Conservation (phyloP, 2,888 invertebrate species). For the Phorcus lineatus region DNA sequence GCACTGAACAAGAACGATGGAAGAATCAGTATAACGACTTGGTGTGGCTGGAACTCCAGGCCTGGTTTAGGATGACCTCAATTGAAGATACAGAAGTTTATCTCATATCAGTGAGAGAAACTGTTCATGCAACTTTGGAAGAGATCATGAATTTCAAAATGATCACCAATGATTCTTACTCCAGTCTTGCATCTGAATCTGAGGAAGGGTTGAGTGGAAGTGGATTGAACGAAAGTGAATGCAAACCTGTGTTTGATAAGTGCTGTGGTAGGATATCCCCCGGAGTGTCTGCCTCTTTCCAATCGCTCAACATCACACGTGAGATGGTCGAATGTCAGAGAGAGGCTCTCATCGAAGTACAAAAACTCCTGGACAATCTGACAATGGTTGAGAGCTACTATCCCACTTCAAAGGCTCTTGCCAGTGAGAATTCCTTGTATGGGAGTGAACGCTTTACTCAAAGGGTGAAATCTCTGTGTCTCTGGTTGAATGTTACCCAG, state of each 20-base stretch:
- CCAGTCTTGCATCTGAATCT: not conserved
- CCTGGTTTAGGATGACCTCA: conserved; percentile 80
- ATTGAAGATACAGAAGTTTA: conserved; percentile 87
- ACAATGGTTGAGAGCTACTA: conserved; percentile 88
- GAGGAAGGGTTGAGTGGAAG: not conserved
- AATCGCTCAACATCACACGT: conserved; percentile 52
- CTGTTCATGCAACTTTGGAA: conserved; percentile 83
- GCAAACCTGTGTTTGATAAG: not conserved
- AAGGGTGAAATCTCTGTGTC: conserved; percentile 87
- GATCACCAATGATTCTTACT: conserved; percentile 30
- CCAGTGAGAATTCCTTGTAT: conserved; percentile 83
- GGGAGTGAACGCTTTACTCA: conserved; percentile 81
- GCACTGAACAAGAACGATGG: conserved; percentile 90
- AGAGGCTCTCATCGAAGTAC: conserved; percentile 85
- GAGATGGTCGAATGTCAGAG: conserved; percentile 82
- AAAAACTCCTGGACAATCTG: conserved; percentile 83
- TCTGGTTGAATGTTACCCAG: conserved; percentile 93
- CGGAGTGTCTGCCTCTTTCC: conserved; percentile 50
- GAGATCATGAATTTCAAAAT: conserved; percentile 87
- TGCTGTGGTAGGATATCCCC: conserved; percentile 1
- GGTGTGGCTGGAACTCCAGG: conserved; percentile 93
- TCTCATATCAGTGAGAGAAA: conserved; percentile 84
- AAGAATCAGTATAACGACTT: conserved; percentile 92
- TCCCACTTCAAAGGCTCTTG: conserved; percentile 89
- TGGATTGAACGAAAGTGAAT: not conserved